phyloP scores from a whole-genome alignment of 2,113 vertebrate genomes.

The Cynopterus brachyotis region DNA sequence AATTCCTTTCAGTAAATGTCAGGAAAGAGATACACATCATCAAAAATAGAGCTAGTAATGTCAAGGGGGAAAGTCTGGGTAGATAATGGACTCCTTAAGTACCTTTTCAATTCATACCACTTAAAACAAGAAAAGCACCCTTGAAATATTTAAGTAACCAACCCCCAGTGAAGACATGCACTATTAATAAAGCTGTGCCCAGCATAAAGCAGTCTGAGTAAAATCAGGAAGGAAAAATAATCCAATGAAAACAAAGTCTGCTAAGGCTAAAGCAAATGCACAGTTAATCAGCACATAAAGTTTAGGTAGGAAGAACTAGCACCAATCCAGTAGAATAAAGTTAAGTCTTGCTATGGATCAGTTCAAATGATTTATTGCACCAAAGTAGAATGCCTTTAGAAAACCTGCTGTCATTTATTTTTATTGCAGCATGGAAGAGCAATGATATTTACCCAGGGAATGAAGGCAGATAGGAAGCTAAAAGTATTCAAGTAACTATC shows the following conservation, averaged over 20 bases:
- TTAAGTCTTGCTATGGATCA: slow-evolving; percentile 22
- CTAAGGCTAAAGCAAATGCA: slow-evolving; percentile 40
- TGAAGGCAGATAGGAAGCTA: neutral
- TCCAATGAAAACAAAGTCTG: slow-evolving; percentile 51
- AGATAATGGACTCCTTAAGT: slow-evolving; percentile 65
- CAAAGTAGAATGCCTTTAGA: slow-evolving; percentile 7
- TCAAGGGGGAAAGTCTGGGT: slow-evolving; percentile 55
- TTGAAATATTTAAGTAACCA: slow-evolving; percentile 70
- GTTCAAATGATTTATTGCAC: neutral
- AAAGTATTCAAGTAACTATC: neutral
- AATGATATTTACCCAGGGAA: neutral
- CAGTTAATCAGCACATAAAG: slow-evolving; percentile 36
- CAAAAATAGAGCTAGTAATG: slow-evolving; percentile 49
- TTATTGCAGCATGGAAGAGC: neutral
- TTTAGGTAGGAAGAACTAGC: slow-evolving; percentile 35
- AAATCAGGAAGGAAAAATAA: slow-evolving; percentile 17
- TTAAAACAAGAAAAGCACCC: slow-evolving; percentile 59
- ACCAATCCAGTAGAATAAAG: neutral
- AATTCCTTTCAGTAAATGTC: slow-evolving; percentile 50
- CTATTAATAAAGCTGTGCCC: slow-evolving; percentile 60
- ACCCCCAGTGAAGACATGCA: slow-evolving; percentile 32
- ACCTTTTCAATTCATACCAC: slow-evolving; percentile 57
- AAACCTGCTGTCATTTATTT: slow-evolving; percentile 16
- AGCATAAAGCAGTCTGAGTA: slow-evolving; percentile 42
- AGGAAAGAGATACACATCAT: neutral